Evolutionary conservation across 2,113 vertebrate species (phyloP).

Genomic region (Oncorhynchus kisutch): DNA sequence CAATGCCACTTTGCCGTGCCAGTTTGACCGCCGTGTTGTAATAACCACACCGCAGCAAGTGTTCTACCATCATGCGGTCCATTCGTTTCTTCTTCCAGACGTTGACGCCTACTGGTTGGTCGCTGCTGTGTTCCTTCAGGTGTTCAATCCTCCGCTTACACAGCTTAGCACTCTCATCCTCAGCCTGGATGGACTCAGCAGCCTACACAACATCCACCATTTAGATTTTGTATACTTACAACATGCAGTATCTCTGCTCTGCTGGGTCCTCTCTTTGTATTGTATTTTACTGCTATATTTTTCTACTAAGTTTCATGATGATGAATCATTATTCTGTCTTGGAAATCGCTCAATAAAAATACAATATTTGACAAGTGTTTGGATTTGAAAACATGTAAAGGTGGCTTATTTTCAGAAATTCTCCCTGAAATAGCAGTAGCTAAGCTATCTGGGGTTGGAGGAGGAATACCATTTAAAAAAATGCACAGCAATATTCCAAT

Average conservation of each 20-base stretch:
- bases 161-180: slow-evolving; percentile 96
- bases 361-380: background rate
- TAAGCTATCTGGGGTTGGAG: background rate
- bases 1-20: slow-evolving; percentile 93
- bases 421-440: background rate
- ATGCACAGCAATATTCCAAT: background rate
- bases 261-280: background rate
- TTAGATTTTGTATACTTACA: background rate
- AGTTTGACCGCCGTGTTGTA: slow-evolving; percentile 97
- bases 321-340: background rate
- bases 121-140: slow-evolving; percentile 95
- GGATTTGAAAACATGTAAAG: background rate
- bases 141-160: slow-evolving; percentile 97
- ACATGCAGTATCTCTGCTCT: background rate
- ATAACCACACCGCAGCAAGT: slow-evolving; percentile 94
- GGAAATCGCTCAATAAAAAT: background rate
- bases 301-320: background rate
- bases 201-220: slow-evolving; percentile 71
- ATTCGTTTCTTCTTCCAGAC: slow-evolving; percentile 98
- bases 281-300: no score
- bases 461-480: background rate
- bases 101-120: slow-evolving; percentile 88
- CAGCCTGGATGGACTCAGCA: slow-evolving; percentile 96
- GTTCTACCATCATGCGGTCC: slow-evolving; percentile 99
- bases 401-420: background rate